Conservation (phyloP, 1,140 invertebrate genomes). For the Hycleus cichorii region DNA sequence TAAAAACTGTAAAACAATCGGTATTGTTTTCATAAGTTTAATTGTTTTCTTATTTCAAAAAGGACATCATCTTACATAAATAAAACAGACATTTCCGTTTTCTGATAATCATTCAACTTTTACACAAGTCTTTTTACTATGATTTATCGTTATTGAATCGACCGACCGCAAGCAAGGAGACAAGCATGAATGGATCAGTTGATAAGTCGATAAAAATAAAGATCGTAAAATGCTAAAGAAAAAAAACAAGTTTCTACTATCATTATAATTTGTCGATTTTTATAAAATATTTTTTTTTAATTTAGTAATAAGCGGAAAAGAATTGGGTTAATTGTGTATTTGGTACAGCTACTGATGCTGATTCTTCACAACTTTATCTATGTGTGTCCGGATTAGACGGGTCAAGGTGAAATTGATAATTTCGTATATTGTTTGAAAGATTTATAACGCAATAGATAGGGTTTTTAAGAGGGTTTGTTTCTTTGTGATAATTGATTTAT, state of each 20-base stretch:
- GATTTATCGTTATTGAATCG: too few relatives aligned
- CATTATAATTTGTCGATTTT: too few relatives aligned
- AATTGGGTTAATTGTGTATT: constrained; percentile 27
- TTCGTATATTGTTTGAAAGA: neutral
- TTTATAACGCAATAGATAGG: constrained; percentile 3
- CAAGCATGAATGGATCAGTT: constrained; percentile 10
- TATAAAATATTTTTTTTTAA: too few relatives aligned
- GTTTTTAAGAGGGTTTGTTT: neutral
- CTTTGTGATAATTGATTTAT: neutral
- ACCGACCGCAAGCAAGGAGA: constrained; percentile 1
- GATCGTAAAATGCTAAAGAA: neutral
- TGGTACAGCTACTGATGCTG: constrained; percentile 6
- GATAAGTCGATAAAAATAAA: constrained; percentile 2
- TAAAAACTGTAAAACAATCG: neutral
- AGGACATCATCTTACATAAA: constrained; percentile 11
- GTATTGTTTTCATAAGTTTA: constrained; percentile 1
- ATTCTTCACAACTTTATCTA: constrained; percentile 10
- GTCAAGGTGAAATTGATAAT: constrained; percentile 21
- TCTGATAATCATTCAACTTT: constrained; percentile 9
- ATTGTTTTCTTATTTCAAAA: neutral
- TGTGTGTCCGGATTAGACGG: neutral
- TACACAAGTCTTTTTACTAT: neutral
- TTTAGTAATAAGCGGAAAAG: constrained; percentile 16
- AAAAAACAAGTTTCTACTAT: constrained; percentile 1
- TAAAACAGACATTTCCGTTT: constrained; percentile 9